A percentile compares a stretch with the other conserved stretches of the same genome.
These are phyloP conservation scores for Platygyra sinensis DNA, from an alignment of 64 coral and sea anemone genomes.

Conservation along the genomic window DNA sequence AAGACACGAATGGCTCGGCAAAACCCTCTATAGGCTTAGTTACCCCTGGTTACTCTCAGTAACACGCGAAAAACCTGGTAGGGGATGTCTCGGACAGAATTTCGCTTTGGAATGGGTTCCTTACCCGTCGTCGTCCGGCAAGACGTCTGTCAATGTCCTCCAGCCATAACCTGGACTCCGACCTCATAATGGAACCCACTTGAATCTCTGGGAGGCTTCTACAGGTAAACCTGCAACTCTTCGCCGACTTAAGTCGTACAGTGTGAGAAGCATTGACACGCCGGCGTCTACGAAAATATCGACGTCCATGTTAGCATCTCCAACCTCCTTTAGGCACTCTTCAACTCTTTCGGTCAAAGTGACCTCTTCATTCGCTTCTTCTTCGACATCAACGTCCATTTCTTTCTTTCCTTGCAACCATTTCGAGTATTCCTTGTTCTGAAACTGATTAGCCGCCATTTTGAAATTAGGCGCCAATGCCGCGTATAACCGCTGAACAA, in stretches of 20 bases:
- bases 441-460: slow-evolving; percentile 18
- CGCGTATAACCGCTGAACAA: slow-evolving; percentile 31
- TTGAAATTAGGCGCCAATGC: slow-evolving; percentile 22
- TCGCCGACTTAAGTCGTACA: slow-evolving; percentile 33
- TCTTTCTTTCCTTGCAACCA: not conserved
- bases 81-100: not conserved
- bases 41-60: not conserved
- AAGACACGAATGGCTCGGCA: slow-evolving; percentile 32
- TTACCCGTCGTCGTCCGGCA: no score
- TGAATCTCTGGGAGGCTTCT: no score
- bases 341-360: no score
- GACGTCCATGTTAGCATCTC: no score
- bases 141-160: no score
- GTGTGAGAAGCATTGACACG: not conserved
- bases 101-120: no score
- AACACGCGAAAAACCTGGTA: slow-evolving; percentile 21
- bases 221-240: not conserved
- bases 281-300: slow-evolving; percentile 22
- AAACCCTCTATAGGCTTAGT: slow-evolving; percentile 13
- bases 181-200: no score
- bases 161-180: no score
- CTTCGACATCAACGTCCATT: slow-evolving; percentile 14
- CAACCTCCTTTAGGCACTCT: no score
- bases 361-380: slow-evolving; percentile 14
- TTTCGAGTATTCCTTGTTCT: not conserved